A percentile compares a stretch with the other conserved stretches of the same genome.
These are phyloP conservation scores for Trichogramma evanescens DNA, from an alignment of 2,888 invertebrate genomes.

Conservation along the genomic window DNA sequence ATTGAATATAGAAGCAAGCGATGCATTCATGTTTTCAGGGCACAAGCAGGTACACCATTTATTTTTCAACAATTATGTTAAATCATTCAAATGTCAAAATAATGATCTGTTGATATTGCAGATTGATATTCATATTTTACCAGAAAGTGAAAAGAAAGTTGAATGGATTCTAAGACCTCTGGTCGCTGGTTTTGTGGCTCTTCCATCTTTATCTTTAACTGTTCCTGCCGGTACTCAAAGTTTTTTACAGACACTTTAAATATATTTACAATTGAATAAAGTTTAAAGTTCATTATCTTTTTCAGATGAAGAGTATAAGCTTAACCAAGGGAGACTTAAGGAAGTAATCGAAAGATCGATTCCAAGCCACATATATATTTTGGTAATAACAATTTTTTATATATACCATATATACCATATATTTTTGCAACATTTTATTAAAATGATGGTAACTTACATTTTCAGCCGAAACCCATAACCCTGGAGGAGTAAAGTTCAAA, in stretches of 20 bases:
- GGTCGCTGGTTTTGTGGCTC: slow-evolving; percentile 54
- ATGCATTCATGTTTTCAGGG: slow-evolving; percentile 92
- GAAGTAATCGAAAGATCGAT: slow-evolving; percentile 56
- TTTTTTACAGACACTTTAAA: slow-evolving; percentile 28
- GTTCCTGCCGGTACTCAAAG: slow-evolving; percentile 40
- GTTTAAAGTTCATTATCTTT: slow-evolving; percentile 6
- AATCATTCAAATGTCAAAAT: background rate
- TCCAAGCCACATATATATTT: slow-evolving; percentile 60
- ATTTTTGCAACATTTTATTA: background rate
- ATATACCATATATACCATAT: background rate
- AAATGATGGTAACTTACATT: slow-evolving; percentile 15
- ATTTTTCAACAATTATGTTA: background rate
- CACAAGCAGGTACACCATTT: slow-evolving; percentile 67
- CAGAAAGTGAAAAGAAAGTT: slow-evolving; percentile 56
- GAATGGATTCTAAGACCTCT: slow-evolving; percentile 75
- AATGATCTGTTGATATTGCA: slow-evolving; percentile 24
- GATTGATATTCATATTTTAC: slow-evolving; percentile 50
- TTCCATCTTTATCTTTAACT: slow-evolving; percentile 52
- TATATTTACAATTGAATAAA: background rate
- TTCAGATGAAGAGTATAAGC: slow-evolving; percentile 43
- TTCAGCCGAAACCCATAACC: slow-evolving; percentile 38
- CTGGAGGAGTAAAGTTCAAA: slow-evolving; percentile 31
- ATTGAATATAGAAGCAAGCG: slow-evolving; percentile 72
- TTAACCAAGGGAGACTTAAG: slow-evolving; percentile 50
- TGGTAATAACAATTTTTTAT: slow-evolving; percentile 46